These are phyloP conservation scores for Zoanthus gigantus DNA, from an alignment of 92 coral and sea anemone species.

Conservation along the genomic window DNA sequence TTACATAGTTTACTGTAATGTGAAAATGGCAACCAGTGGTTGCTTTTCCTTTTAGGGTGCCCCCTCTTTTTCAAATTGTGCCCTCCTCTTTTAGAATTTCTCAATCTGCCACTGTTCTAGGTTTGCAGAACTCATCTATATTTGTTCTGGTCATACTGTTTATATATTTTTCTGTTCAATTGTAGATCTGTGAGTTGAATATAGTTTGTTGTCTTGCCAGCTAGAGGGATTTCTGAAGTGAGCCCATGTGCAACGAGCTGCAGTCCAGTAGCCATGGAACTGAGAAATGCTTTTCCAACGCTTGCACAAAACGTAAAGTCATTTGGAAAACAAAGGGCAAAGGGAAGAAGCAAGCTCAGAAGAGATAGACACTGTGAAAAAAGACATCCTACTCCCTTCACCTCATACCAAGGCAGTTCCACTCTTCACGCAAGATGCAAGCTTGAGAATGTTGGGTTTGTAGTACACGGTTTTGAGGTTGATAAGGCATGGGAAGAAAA, in stretches of 20 bases:
- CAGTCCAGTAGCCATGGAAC: slow-evolving; percentile 34
- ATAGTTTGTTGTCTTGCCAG: not conserved
- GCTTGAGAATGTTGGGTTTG: slow-evolving; percentile 58
- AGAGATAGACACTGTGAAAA: slow-evolving; percentile 55
- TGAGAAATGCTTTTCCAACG: slow-evolving; percentile 64
- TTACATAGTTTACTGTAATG: too few species aligned
- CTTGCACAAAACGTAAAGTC: slow-evolving; percentile 40
- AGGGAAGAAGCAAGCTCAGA: slow-evolving; percentile 62
- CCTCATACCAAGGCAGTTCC: slow-evolving; percentile 54
- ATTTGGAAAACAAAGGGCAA: slow-evolving; percentile 45
- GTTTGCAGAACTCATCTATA: not conserved
- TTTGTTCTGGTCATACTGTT: not conserved
- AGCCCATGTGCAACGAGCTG: slow-evolving; percentile 15
- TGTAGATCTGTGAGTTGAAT: not conserved
- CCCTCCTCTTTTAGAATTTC: not conserved
- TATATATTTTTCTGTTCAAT: not conserved
- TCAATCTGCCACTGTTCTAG: not conserved
- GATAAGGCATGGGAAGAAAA: slow-evolving; percentile 57
- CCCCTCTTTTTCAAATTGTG: not conserved
- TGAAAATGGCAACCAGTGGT: not conserved
- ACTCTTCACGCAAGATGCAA: slow-evolving; percentile 67
- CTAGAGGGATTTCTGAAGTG: slow-evolving; percentile 32
- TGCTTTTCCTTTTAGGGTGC: not conserved
- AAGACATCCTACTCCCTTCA: slow-evolving; percentile 66
- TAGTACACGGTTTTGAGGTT: slow-evolving; percentile 59